These are phyloP conservation scores for Colossoma macropomum DNA, from an alignment of 2,113 vertebrate genomes.

Conservation along the genomic window DNA sequence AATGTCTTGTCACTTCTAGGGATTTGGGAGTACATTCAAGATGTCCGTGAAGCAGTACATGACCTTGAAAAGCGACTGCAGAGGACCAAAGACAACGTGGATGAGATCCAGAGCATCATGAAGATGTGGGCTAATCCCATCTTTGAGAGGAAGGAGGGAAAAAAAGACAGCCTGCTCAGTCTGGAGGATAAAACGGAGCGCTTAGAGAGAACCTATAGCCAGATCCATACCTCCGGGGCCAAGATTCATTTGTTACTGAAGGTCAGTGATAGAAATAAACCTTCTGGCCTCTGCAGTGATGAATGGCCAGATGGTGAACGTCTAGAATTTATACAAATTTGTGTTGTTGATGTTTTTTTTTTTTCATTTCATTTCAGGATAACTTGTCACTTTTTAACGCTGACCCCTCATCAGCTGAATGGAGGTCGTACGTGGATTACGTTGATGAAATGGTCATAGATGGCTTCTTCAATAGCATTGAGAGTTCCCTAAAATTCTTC, in stretches of 20 bases:
- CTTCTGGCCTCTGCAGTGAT: not conserved
- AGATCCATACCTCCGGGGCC: constrained; percentile 79
- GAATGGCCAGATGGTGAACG: not conserved
- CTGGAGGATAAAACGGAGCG: constrained; percentile 81
- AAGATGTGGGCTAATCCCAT: constrained; percentile 82
- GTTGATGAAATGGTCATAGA: constrained; percentile 89
- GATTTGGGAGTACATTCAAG: constrained; percentile 83
- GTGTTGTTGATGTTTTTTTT: not conserved
- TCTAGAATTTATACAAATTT: not conserved
- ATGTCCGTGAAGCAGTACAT: constrained; percentile 71
- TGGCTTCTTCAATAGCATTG: constrained; percentile 86
- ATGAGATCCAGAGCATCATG: constrained; percentile 84
- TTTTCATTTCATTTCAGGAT: constrained; percentile 73
- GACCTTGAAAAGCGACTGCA: constrained; percentile 85
- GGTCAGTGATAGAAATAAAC: constrained; percentile 70
- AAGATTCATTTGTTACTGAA: constrained; percentile 86
- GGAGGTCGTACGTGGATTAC: constrained; percentile 87
- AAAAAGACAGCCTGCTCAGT: constrained; percentile 82
- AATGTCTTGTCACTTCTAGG: constrained; percentile 68
- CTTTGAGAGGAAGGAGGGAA: constrained; percentile 86
- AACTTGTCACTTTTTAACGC: constrained; percentile 83
- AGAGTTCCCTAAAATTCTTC: constrained; percentile 89
- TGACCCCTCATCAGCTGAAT: constrained; percentile 77
- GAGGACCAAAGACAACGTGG: constrained; percentile 84
- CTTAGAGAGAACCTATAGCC: constrained; percentile 77